These are phyloP conservation scores for Uloborus plumipes DNA, from an alignment of 2,888 invertebrate genomes.

Conservation along the genomic window DNA sequence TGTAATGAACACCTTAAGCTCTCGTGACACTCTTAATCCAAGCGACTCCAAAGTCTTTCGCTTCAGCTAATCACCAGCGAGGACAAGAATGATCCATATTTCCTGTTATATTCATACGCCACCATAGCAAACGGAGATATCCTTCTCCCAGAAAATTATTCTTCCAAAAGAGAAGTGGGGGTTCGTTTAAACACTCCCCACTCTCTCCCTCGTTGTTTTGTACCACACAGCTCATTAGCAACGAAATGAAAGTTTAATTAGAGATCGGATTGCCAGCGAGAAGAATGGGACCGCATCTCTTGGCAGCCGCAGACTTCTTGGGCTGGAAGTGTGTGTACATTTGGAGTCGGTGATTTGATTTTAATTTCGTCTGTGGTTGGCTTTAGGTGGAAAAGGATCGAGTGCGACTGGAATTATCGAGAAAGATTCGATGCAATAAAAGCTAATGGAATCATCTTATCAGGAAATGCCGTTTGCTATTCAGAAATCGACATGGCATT, in stretches of 20 bases:
- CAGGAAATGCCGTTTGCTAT: too few relatives aligned
- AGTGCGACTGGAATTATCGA: too few relatives aligned
- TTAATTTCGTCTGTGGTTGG: too few relatives aligned
- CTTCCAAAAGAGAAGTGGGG: slow-evolving; percentile 1
- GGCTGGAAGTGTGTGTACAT: too few relatives aligned
- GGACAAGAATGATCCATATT: slow-evolving; percentile 59
- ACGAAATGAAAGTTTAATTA: slow-evolving; percentile 60
- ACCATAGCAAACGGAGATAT: slow-evolving; percentile 9
- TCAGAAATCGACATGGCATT: too few relatives aligned
- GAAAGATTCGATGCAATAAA: too few relatives aligned
- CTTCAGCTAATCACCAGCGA: slow-evolving; percentile 44
- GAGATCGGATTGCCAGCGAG: slow-evolving; percentile 26
- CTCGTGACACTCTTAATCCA: slow-evolving; percentile 51
- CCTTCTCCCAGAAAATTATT: slow-evolving; percentile 2
- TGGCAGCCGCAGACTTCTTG: too few relatives aligned
- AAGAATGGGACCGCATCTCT: neutral
- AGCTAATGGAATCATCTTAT: too few relatives aligned
- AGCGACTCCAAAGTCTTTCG: slow-evolving; percentile 32
- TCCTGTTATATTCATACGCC: slow-evolving; percentile 44
- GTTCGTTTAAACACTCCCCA: slow-evolving; percentile 43
- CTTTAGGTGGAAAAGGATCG: too few relatives aligned
- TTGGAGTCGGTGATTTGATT: too few relatives aligned
- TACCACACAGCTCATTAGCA: slow-evolving; percentile 48
- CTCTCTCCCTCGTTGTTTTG: slow-evolving; percentile 26
- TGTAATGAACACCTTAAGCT: slow-evolving; percentile 35